These are phyloP conservation scores for Pogona vitticeps DNA, from an alignment of 2,113 vertebrate genomes.

Conservation along the genomic window DNA sequence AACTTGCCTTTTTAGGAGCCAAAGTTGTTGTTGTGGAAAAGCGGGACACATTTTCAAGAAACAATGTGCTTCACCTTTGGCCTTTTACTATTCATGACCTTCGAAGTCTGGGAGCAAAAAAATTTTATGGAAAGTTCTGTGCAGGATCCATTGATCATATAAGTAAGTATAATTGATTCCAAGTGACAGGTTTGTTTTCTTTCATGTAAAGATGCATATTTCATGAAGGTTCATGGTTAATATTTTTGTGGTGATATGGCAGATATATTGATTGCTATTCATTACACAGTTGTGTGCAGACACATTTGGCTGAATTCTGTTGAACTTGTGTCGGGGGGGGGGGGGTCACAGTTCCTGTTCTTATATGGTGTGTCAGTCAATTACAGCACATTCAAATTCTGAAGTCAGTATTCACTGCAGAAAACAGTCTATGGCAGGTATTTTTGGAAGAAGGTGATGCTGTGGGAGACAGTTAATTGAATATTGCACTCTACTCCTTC, in stretches of 20 bases:
- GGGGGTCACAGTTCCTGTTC: neutral
- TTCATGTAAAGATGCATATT: fast-evolving
- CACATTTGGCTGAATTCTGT: neutral
- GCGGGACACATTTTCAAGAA: conserved; percentile 93
- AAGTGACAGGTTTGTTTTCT: neutral
- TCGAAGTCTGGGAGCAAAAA: conserved; percentile 93
- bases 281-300: neutral
- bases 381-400: neutral
- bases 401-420: neutral
- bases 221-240: neutral
- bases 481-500: neutral
- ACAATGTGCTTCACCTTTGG: conserved; percentile 98
- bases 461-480: neutral
- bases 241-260: neutral
- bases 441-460: conserved; percentile 5
- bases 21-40: conserved; percentile 96
- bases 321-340: neutral
- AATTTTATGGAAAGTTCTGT: conserved; percentile 98
- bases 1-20: conserved; percentile 92
- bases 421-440: neutral
- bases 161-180: conserved; percentile 83
- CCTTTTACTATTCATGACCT: conserved; percentile 98
- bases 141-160: conserved; percentile 97
- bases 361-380: neutral
- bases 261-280: neutral